These are phyloP conservation scores for Philypnodon macrostomus DNA, from an alignment of 2,797 vertebrate species.

Conservation along the genomic window DNA sequence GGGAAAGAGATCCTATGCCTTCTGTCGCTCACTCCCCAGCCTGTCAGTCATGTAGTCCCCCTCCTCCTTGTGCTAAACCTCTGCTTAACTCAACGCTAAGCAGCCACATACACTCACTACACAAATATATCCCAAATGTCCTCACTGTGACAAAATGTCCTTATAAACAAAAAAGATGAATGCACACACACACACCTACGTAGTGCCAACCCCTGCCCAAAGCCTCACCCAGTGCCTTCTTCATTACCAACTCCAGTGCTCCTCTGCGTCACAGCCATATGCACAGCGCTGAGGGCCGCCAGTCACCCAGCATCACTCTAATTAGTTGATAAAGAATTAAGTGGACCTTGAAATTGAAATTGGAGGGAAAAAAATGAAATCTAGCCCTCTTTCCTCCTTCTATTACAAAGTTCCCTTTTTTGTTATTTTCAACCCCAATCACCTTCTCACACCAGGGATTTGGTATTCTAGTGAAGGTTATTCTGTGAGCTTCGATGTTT, in stretches of 20 bases:
- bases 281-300: conserved; percentile 88
- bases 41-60: conserved; percentile 83
- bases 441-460: conserved; percentile 38
- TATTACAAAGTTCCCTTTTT: conserved; percentile 48
- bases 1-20: conserved; percentile 50
- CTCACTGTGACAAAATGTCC: too few species aligned
- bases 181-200: conserved; percentile 31
- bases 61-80: conserved; percentile 44
- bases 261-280: conserved; percentile 87
- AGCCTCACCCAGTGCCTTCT: conserved; percentile 75
- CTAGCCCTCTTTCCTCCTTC: conserved; percentile 62
- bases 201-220: conserved; percentile 52
- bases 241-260: conserved; percentile 89
- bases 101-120: conserved; percentile 24
- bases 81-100: conserved; percentile 77
- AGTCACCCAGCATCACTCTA: conserved; percentile 89
- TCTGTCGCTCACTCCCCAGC: conserved; percentile 72
- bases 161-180: too few species aligned
- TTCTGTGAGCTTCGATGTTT: conserved; percentile 31
- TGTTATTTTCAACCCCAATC: conserved; percentile 44
- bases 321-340: conserved; percentile 97
- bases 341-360: conserved; percentile 99
- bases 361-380: conserved; percentile 81
- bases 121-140: too few species aligned
- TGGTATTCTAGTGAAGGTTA: conserved; percentile 39